Conservation (phyloP, 2,113 vertebrate species). For the Plectropomus leopardus region DNA sequence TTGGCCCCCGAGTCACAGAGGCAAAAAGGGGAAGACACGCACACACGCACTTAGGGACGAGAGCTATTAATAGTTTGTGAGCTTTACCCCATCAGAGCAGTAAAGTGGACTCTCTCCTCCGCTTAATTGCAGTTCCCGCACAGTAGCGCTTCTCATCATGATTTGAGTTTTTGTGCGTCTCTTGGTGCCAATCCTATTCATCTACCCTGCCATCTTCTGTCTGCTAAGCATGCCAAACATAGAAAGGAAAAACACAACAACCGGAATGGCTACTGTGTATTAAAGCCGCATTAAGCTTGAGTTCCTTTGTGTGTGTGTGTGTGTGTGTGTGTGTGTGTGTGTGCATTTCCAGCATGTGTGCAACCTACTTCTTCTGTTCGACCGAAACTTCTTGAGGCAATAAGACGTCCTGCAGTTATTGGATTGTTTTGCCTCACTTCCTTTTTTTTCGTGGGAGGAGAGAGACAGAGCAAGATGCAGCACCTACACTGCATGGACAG, state of each 20-base stretch:
- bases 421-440: slow-evolving; percentile 71
- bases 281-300: neutral
- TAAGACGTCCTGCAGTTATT: slow-evolving; percentile 60
- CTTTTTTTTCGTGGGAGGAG: slow-evolving; percentile 51
- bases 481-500: slow-evolving; percentile 48
- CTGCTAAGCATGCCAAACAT: slow-evolving; percentile 23
- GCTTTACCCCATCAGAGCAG: slow-evolving; percentile 47
- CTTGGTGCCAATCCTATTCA: slow-evolving; percentile 10
- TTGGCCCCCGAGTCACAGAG: slow-evolving; percentile 3
- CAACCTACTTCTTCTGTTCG: slow-evolving; percentile 27
- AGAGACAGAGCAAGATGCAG: slow-evolving; percentile 52
- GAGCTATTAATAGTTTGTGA: slow-evolving; percentile 66
- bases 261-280: neutral
- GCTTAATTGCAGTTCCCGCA: slow-evolving; percentile 62
- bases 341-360: neutral
- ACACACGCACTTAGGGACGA: slow-evolving; percentile 3
- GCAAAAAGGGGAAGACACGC: slow-evolving; percentile 12
- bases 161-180: slow-evolving; percentile 20
- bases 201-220: slow-evolving; percentile 20
- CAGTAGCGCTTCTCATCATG: slow-evolving; percentile 24
- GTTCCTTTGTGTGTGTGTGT: neutral
- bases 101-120: slow-evolving; percentile 32
- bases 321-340: slow-evolving; percentile 2
- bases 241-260: slow-evolving; percentile 12
- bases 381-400: slow-evolving; percentile 47